Base-by-base conservation (phyloP, 2,888 invertebrate species). In the Teleiodes luculella region DNA sequence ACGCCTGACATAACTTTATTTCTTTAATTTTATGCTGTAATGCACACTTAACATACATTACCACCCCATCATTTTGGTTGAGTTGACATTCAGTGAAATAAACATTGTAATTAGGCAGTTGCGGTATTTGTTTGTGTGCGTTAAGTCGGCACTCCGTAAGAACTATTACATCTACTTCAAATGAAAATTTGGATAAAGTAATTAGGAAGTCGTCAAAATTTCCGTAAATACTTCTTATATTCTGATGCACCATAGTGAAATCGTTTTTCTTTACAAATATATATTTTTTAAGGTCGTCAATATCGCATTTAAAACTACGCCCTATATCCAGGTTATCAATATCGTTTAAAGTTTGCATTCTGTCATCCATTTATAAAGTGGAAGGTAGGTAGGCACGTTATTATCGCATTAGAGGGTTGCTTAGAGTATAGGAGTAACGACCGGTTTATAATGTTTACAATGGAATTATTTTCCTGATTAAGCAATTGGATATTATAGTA, bases 121-220 rank as follows among this genome's bases (percentile, higher is more conserved):
- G 7, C 1, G 53, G 56, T 4, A 56, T 7, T 0, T 47, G 41
- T 53, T 53, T 52, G 14, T 49, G 10, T 13, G 24, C 20, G 2
- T 54, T 31, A 1, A 61, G 16, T 28, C 58, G 18, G 31, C 61
- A 59, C 55, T 61, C 58, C 8, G 56, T 61, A 31, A n/a, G n/a
- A n/a, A n/a, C n/a, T n/a, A n/a, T n/a, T n/a, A n/a, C n/a, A n/a
- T n/a, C n/a, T n/a, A n/a, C 16, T 1, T 54, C 31, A 43, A 55
- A 39, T 2, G 50, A 47, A 6, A 57, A 37, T 1, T 10, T 31
- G 8, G 49, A 41, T 3, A 58, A 6, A 8, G 11, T 52, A 4
- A 55, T 1, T 14, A 37, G 4, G 4, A 56, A 41, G 8, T 53
- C 55, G 20, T 55, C 49, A 3, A 56, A 8, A 52, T 47, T 18